Evolutionary conservation across 92 coral and sea anemone genomes (phyloP), one percentile per base, ranked within the genome.

Genomic region (Umimayanthus kanabou): DNA sequence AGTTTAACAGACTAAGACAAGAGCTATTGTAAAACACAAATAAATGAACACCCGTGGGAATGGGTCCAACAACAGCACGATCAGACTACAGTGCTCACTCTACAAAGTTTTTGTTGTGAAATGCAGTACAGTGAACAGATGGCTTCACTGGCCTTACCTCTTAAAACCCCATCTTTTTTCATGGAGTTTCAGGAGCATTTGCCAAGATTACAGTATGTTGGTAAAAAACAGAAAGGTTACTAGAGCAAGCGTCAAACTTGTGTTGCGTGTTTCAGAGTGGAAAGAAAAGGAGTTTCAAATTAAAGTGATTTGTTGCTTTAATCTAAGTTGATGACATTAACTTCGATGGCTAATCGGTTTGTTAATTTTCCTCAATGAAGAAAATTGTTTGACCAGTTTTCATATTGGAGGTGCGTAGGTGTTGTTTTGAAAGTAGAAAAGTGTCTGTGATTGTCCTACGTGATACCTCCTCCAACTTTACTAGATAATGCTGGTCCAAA

Each of bases 391-490:
- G 3, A 53, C 58, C 58, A 53, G 58, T 53, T 53, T 33, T 53
- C 58, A 0, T 53, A 16, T 53, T 15, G 20, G 18, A 13, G 13
- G 10, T 53, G 58, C 20, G 58, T 53, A 53, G 58, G 58, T 53
- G 20, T 53, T 1, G 11, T 53, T 33, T 33, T 33, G 2, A 33
- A 33, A 33, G 37, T 33, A 33, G 37, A 33, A 15, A 53, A 15
- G 15, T 61, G 69, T 61, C 39, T n/a, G 20, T 73, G 29, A 79
- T 79, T 18, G 18, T 53, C 58, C 13, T 50, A 11, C 4, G 58
- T 4, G 18, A 53, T 10, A 53, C 58, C 58, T 53, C 11, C 61
- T 49, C 50, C 85, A 88, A 88, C 85, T 88, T 88, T 16, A 61
- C 69, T 20, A 61, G 69, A 22, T 20, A 61, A 22, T 61, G 3